Percentiles rank a stretch among this genome's conserved stretches.
These are phyloP conservation scores for Thaumetopoea pityocampa DNA, from an alignment of 1,140 invertebrate genomes.

Conservation along the genomic window DNA sequence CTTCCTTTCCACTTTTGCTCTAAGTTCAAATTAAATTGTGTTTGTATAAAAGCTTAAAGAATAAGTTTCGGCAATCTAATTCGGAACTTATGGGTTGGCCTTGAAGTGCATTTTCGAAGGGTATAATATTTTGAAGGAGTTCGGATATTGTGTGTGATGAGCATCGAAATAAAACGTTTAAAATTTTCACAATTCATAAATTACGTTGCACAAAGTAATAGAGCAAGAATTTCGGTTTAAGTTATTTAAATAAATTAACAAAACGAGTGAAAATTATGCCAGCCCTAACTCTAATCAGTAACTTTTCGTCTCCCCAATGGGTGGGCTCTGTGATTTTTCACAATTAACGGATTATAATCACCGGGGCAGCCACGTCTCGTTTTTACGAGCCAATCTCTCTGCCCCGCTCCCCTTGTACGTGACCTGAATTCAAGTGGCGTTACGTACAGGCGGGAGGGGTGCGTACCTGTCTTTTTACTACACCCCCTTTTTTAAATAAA, in stretches of 20 bases:
- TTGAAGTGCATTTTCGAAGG: constrained; percentile 16
- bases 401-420: constrained; percentile 17
- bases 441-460: not conserved
- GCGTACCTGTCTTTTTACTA: not conserved
- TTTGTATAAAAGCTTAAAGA: constrained; percentile 4
- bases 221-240: constrained; percentile 8
- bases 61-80: constrained; percentile 14
- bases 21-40: constrained; percentile 12
- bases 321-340: constrained; percentile 29
- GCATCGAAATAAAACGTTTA: too few species aligned
- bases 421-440: constrained; percentile 16
- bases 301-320: constrained; percentile 6
- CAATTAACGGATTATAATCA: constrained; percentile 49
- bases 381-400: constrained; percentile 25
- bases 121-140: constrained; percentile 9
- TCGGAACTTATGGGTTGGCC: constrained; percentile 13
- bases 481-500: too few species aligned
- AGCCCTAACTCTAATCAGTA: constrained; percentile 11
- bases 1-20: constrained; percentile 1
- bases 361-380: constrained; percentile 29
- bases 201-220: too few species aligned
- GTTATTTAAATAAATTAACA: too few species aligned
- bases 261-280: constrained; percentile 1
- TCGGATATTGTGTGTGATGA: constrained; percentile 1
- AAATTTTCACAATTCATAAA: too few species aligned